Conservation (phyloP, 2,888 invertebrate genomes). For the Ophion ventricosus region DNA sequence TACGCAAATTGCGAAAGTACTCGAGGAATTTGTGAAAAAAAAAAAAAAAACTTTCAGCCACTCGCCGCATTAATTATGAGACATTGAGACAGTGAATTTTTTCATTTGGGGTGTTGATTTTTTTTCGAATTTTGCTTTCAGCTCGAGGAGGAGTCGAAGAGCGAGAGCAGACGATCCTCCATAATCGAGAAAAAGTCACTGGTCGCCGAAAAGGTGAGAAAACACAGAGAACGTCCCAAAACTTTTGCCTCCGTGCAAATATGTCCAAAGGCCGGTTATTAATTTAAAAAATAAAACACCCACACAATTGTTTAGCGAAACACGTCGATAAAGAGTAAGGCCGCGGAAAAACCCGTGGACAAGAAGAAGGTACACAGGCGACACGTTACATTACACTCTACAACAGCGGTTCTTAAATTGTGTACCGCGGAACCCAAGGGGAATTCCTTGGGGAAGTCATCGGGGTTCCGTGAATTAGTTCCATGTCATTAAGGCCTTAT, state of each 20-base stretch:
- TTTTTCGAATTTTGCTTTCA: slow-evolving; percentile 55
- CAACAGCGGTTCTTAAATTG: too few relatives aligned
- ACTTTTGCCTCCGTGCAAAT: neutral
- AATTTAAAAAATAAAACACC: neutral
- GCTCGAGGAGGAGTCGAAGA: slow-evolving; percentile 83
- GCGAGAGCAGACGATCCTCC: slow-evolving; percentile 84
- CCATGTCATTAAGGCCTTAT: too few relatives aligned
- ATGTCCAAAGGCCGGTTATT: neutral
- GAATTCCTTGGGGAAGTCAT: too few relatives aligned
- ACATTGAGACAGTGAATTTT: neutral
- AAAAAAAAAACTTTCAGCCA: neutral
- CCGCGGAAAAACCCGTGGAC: slow-evolving; percentile 69
- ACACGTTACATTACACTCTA: slow-evolving; percentile 12
- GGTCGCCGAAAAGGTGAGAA: slow-evolving; percentile 75
- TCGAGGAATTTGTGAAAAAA: neutral
- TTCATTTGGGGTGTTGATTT: neutral
- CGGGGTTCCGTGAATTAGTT: too few relatives aligned
- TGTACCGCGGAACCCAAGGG: too few relatives aligned
- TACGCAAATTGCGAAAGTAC: neutral
- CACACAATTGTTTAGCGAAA: slow-evolving; percentile 72
- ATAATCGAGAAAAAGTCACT: slow-evolving; percentile 80
- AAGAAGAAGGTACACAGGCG: slow-evolving; percentile 72
- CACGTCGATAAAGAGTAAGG: slow-evolving; percentile 68
- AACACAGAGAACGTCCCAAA: neutral
- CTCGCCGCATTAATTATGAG: neutral